Conservation (phyloP, 2,113 vertebrate genomes). For the Pholis gunnellus region DNA sequence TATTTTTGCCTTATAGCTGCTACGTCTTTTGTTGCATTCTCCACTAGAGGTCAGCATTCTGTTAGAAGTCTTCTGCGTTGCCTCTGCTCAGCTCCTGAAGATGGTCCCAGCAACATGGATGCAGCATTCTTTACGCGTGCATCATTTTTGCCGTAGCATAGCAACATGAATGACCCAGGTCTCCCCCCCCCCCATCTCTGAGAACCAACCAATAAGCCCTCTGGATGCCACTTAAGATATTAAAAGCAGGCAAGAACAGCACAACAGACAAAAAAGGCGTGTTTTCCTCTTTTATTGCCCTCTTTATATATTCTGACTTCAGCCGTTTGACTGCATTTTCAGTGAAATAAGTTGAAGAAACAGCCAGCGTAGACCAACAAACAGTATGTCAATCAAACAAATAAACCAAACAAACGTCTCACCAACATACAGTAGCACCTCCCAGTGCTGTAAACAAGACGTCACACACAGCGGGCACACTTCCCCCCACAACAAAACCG, state of each 20-base stretch:
- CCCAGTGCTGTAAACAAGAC: constrained; percentile 33
- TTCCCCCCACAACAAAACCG: constrained; percentile 35
- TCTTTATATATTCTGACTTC: constrained; percentile 18
- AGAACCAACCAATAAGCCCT: constrained; percentile 17
- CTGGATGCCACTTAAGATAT: constrained; percentile 11
- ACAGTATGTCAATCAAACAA: constrained; percentile 39
- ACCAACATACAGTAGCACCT: constrained; percentile 30
- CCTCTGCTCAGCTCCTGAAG: neutral
- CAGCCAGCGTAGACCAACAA: constrained; percentile 24
- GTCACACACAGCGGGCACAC: constrained; percentile 23
- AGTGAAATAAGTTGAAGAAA: constrained; percentile 41
- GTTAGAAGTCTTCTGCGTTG: constrained; percentile 14
- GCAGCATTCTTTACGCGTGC: neutral
- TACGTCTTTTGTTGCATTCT: neutral
- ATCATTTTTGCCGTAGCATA: constrained; percentile 24
- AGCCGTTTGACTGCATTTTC: constrained; percentile 30
- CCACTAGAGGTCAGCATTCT: constrained; percentile 76
- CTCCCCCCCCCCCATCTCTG: neutral
- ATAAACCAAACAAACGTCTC: constrained; percentile 35
- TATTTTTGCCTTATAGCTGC: neutral
- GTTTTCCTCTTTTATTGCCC: neutral
- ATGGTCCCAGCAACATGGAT: neutral
- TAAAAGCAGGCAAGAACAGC: constrained; percentile 21
- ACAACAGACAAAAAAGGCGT: neutral
- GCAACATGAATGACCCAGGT: constrained; percentile 25